Conservation (phyloP, 2,888 invertebrate species). For the Rhagophthalmus giganteus region DNA sequence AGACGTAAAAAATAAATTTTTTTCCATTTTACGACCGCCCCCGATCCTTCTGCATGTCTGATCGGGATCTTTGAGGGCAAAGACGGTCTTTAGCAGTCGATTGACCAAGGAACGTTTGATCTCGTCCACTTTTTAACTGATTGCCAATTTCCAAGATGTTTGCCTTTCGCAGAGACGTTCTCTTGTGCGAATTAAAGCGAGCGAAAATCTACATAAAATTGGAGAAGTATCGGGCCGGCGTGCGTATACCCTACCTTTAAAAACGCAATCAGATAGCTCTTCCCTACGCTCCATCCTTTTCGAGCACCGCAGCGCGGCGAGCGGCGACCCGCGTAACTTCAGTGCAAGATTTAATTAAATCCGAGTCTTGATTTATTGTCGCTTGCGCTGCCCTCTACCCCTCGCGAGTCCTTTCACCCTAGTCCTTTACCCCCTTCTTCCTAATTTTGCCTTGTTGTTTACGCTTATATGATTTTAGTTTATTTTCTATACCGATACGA, state of each 20-base stretch:
- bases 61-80: constrained; percentile 36
- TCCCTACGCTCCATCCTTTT: constrained; percentile 24
- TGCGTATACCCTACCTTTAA: too few species aligned
- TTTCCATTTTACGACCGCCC: constrained; percentile 31
- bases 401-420: constrained; percentile 32
- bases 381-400: constrained; percentile 44
- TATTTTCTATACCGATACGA: too few species aligned
- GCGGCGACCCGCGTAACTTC: constrained; percentile 59
- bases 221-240: constrained; percentile 11
- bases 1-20: constrained; percentile 13
- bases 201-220: constrained; percentile 14
- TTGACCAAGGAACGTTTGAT: constrained; percentile 44
- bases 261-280: constrained; percentile 28
- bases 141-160: constrained; percentile 36
- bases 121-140: constrained; percentile 43
- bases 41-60: constrained; percentile 32
- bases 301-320: constrained; percentile 54
- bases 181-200: constrained; percentile 18
- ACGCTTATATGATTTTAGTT: constrained; percentile 39
- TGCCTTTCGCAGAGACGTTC: constrained; percentile 12
- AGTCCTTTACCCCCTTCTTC: constrained; percentile 34
- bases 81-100: constrained; percentile 39
- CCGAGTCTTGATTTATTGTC: constrained; percentile 61
- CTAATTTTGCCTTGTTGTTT: constrained; percentile 39
- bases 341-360: constrained; percentile 62